Evolutionary conservation across 2,797 vertebrate species (phyloP), one percentile per base, ranked within the genome.

Genomic region (Crypturellus tataupa): DNA sequence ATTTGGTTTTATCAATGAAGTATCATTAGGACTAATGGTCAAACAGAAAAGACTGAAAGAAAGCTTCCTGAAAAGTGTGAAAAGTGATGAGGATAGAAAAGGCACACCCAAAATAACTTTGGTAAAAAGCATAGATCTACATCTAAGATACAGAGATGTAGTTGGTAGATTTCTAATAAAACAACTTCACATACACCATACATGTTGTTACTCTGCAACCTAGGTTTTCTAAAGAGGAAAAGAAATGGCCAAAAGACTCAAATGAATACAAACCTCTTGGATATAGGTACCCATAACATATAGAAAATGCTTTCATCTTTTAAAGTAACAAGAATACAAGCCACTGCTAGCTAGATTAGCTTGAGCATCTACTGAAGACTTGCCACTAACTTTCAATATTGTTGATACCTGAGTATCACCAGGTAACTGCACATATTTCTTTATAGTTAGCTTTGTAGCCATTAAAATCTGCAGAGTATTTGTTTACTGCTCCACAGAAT

Each of bases 11-110:
- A 71, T 42, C 80, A 63, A 13, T n/a, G 25, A 20, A 72, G 35
- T 76, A 94, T 79, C 73, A 77, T 40, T 76, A 89, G 24, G 31
- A 88, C 63, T 79, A 93, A 88, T 29, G 77, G 63, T 35, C 60
- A 81, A 25, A 25, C 25, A 86, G 35, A 60, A 85, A 65, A 80
- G 24, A 47, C n/a, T 39, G 64, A 58, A 86, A 67, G 81, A 84
- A 85, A 67, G 68, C 42, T 11, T 89, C 3, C 20, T 51, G 25
- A 94, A 88, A 33, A 69, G 44, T 63, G 20, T 51, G 25, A 94
- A 88, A 33, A 69, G 44, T 63, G 20, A 5, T 35, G 21, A 58
- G 27, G 21, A 68, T 2, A 75, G 18, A 76, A 51, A 94, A 76
- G 16, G 44, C 5, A 16, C 12, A 14, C 6, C 1, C 62, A 1